Evolutionary conservation across 2,888 invertebrate species (phyloP), one percentile per base, ranked within the genome.

Genomic region (Itoplectis maculator): DNA sequence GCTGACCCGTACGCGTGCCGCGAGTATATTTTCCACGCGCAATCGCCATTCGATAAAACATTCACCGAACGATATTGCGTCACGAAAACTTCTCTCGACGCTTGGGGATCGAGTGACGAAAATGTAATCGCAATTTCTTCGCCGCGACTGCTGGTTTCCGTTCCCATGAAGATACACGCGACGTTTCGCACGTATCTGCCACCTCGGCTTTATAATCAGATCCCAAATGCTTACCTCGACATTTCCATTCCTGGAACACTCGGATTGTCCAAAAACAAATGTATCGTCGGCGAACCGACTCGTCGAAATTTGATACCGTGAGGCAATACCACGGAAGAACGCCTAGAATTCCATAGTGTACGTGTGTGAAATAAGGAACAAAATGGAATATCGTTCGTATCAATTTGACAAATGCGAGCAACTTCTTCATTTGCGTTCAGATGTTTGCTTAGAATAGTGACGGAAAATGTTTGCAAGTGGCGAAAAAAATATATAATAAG

Each of bases 1-100:
- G 47, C 20, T 59, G 72, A 81, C 82, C 81, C 85, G 83, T 84
- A 85, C 86, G 87, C 88, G 87, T 88, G 86, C 86, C 87, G 84
- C 29, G 47, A 40, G 9, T 45, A 51, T 20, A 40, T 75, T 81
- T 15, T n/a, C 9, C 69, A n/a, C 2, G 2, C 56, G n/a, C 15
- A 35, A 56, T 13, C 15, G 15, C 45, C 15, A 37, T 40, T 61
- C 11, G 45, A 72, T 59, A 29, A 47, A 45, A 59, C 15, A 47
- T 29, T 18, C 6, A 9, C 13, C 6, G 0, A 11, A n/a, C 11
- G 13, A 18, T 20, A 63, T 63, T 59, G 3, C 37, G 9, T 29
- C n/a, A 59, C 15, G 13, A 13, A 42, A 13, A 45, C 2, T 29
- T 2, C 29, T 2, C 29, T 29, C 29, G 29, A 29, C 5, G 29